Percentiles rank a stretch among this genome's conserved stretches.
Conservation (phyloP, 2,113 vertebrate species). For the Argyrosomus japonicus region DNA sequence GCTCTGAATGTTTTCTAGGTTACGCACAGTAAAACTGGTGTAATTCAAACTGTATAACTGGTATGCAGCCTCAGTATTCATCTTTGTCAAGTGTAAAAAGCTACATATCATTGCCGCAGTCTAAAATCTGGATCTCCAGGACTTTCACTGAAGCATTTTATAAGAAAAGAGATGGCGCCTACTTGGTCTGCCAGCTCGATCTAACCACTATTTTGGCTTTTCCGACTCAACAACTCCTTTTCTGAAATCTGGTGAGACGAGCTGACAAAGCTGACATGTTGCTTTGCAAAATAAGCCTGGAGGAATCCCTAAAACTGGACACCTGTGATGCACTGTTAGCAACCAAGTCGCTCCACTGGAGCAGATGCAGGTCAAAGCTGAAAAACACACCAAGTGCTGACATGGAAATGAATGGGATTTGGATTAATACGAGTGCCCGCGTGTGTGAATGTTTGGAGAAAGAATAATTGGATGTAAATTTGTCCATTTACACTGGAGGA, state of each 20-base stretch:
- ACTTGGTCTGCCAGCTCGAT: constrained; percentile 12
- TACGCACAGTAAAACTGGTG: not conserved
- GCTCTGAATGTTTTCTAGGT: not conserved
- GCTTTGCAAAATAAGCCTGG: not conserved
- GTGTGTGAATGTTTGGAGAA: constrained; percentile 31
- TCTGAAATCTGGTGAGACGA: not conserved
- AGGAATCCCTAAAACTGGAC: not conserved
- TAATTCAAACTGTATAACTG: not conserved
- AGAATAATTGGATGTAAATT: constrained; percentile 16
- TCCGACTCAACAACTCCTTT: not conserved
- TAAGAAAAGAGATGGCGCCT: constrained; percentile 46
- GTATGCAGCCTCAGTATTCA: not conserved
- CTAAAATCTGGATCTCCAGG: constrained; percentile 25
- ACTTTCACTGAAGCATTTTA: constrained; percentile 29
- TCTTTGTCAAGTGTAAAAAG: not conserved
- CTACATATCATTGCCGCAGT: not conserved
- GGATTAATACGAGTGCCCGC: not conserved
- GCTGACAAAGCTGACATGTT: not conserved
- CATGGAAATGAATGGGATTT: not conserved
- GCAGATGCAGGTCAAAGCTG: not conserved
- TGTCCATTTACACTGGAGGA: constrained; percentile 5
- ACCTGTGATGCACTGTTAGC: not conserved
- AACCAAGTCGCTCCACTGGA: not conserved
- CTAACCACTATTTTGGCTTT: constrained; percentile 25
- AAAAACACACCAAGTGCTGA: not conserved